Percentiles rank a stretch among this genome's conserved stretches.
phyloP scores from a whole-genome alignment of 2,888 invertebrate genomes.

The Eumacrocentrus americanus region DNA sequence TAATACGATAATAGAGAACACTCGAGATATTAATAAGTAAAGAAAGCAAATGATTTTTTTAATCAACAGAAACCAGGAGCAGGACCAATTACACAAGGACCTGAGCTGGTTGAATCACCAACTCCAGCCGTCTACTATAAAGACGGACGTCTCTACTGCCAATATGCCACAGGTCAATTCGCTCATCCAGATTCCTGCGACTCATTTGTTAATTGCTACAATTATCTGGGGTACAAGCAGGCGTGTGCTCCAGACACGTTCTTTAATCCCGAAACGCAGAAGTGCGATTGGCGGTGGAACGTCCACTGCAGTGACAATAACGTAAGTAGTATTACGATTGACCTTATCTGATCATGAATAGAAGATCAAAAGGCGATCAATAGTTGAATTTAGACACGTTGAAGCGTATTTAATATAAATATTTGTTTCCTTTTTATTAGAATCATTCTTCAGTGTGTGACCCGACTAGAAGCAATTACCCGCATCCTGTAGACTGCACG shows the following conservation, averaged over 20 bases:
- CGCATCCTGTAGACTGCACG: constrained; percentile 68
- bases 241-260: constrained; percentile 71
- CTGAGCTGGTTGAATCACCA: background rate
- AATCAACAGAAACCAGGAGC: constrained; percentile 48
- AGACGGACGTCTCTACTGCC: constrained; percentile 56
- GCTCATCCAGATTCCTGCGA: constrained; percentile 69
- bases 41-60: background rate
- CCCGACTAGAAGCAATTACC: constrained; percentile 63
- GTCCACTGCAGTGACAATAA: constrained; percentile 64
- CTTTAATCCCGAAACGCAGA: constrained; percentile 68
- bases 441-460: constrained; percentile 57
- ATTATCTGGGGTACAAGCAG: constrained; percentile 68
- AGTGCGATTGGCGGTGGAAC: constrained; percentile 71
- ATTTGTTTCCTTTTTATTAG: background rate
- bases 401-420: background rate
- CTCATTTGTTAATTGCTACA: constrained; percentile 72
- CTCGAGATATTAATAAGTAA: too few species aligned
- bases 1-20: too few species aligned
- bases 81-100: constrained; percentile 36
- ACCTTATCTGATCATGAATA: too few species aligned
- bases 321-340: too few species aligned
- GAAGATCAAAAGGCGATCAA: too few species aligned
- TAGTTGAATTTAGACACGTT: too few species aligned
- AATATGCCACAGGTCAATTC: constrained; percentile 66
- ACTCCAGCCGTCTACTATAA: constrained; percentile 48